Percentiles rank a stretch among this genome's conserved stretches.
These are phyloP conservation scores for Apis laboriosa DNA, from an alignment of 1,140 invertebrate genomes.

Conservation along the genomic window DNA sequence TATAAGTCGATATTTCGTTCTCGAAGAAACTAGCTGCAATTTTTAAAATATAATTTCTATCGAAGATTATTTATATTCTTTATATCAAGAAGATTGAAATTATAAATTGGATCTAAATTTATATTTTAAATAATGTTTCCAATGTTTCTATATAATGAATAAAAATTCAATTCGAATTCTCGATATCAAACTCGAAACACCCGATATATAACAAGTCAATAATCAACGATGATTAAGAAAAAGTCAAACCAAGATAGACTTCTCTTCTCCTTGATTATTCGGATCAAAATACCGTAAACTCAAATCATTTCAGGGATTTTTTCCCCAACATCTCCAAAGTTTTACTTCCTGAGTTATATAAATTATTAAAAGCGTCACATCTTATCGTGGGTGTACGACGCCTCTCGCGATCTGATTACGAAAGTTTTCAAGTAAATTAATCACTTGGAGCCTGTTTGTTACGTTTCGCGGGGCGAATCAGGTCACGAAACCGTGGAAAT, in stretches of 20 bases:
- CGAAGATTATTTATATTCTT: too few relatives aligned
- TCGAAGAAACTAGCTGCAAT: too few relatives aligned
- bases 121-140: too few relatives aligned
- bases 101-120: too few relatives aligned
- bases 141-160: too few relatives aligned
- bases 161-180: not conserved
- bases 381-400: constrained; percentile 51
- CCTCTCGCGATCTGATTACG: constrained; percentile 66
- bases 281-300: not conserved
- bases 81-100: too few relatives aligned
- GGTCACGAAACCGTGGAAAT: constrained; percentile 33
- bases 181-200: not conserved
- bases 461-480: constrained; percentile 11
- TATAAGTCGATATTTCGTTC: too few relatives aligned
- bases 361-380: constrained; percentile 69
- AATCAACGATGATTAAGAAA: not conserved
- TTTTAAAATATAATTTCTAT: too few relatives aligned
- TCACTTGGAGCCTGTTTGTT: constrained; percentile 38
- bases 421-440: constrained; percentile 72
- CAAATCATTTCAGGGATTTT: not conserved
- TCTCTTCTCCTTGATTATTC: not conserved
- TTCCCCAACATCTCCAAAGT: not conserved
- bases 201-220: not conserved
- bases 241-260: not conserved
- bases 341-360: constrained; percentile 26